Evolutionary conservation across 2,797 vertebrate species (phyloP), one percentile per base, ranked within the genome.

Genomic region (Florisuga fusca): DNA sequence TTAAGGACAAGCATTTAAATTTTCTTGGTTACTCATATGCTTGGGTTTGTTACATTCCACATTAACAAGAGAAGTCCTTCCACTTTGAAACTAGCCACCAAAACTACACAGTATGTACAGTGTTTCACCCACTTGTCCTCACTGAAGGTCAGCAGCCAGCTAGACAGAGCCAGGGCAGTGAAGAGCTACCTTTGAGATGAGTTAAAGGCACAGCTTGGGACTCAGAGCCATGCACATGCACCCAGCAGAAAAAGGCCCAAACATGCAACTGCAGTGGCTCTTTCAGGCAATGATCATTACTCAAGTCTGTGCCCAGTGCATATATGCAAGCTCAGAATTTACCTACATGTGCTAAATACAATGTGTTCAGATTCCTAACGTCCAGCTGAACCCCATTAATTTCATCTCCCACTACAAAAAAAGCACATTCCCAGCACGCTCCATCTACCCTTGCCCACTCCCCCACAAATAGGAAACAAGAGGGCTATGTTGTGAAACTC

Each of bases 171-270:
- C 22, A 34, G 36, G 61, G 27, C 21, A n/a, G 27, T 10, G 10
- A 75, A 67, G 21, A 1, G 10, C 18, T 31, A 8, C 26, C 50
- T 87, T 14, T 46, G 10, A 78, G 50, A 7, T 33, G 26, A 20
- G 34, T n/a, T 23, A 80, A 53, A 41, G 0, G 0, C 55, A 27
- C 27, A 80, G 22, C 31, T 34, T 8, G 0, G 55, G 25, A n/a
- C 55, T 72, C 20, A 17, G 29, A 43, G 57, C 0, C 7, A 0
- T 33, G 13, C 5, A 0, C 1, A 16, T 34, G 41, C 23, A 7
- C 21, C 19, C 58, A 48, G 74, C 34, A 54, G 27, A 59, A 63
- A 63, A 57, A 26, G 10, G 41, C 45, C 38, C 69, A 53, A 38
- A 17, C 31, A 29, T 2, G n/a, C n/a, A 41, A 3, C 1, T 38